phyloP scores from a whole-genome alignment of 2,888 invertebrate species.

The Leptopterna dolabrata region DNA sequence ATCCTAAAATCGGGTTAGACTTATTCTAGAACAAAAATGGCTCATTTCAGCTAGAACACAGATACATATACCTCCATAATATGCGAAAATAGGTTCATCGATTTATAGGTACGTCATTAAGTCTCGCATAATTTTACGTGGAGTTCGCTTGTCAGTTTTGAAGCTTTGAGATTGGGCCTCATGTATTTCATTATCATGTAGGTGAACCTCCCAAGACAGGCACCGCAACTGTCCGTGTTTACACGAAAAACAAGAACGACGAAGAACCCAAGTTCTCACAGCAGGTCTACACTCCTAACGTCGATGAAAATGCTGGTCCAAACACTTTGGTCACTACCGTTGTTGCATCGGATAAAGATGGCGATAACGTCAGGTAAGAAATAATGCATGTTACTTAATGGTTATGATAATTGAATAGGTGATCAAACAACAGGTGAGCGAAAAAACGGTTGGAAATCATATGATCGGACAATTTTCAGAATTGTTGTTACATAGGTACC shows the following conservation, averaged over 20 bases:
- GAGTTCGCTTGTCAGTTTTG: too few species aligned
- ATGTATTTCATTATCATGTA: constrained; percentile 61
- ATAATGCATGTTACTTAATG: too few species aligned
- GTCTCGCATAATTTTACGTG: too few species aligned
- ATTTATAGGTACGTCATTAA: too few species aligned
- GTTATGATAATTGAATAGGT: not conserved
- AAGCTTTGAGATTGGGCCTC: too few species aligned
- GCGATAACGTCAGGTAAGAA: constrained; percentile 91
- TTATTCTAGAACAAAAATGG: too few species aligned
- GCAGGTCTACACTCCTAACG: constrained; percentile 95
- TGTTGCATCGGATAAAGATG: constrained; percentile 96
- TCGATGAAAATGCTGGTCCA: constrained; percentile 94
- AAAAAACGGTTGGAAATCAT: not conserved
- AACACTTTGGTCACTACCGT: constrained; percentile 96
- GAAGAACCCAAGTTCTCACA: constrained; percentile 97
- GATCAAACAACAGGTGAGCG: not conserved
- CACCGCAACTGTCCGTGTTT: constrained; percentile 92
- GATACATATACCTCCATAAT: too few species aligned
- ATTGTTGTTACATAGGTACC: too few species aligned
- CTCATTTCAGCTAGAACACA: too few species aligned
- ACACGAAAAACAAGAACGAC: constrained; percentile 98
- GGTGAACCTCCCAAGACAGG: constrained; percentile 92
- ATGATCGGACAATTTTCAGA: too few species aligned
- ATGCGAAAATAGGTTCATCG: too few species aligned
- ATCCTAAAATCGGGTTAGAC: too few species aligned